A percentile compares a stretch with the other conserved stretches of the same genome.
phyloP scores from a whole-genome alignment of 2,888 invertebrate genomes.

The Parnassius mnemosyne region DNA sequence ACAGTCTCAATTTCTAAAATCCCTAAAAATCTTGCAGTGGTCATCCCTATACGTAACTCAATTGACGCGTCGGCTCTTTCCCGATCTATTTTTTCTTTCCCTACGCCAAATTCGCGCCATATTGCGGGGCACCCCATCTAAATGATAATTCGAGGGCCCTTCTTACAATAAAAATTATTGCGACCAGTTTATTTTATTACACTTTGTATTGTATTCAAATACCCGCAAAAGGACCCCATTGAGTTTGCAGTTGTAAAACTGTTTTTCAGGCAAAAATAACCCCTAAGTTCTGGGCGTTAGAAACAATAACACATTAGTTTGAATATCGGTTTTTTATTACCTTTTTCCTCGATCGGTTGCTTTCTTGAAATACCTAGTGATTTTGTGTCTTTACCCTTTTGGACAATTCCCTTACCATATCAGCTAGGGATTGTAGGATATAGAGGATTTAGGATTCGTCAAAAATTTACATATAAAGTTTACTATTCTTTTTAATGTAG shows the following conservation, averaged over 20 bases:
- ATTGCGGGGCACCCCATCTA: constrained; percentile 75
- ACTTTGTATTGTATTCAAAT: constrained; percentile 74
- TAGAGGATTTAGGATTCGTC: constrained; percentile 37
- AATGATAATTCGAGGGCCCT: constrained; percentile 77
- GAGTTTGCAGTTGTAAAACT: constrained; percentile 21
- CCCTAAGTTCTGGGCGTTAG: constrained; percentile 19
- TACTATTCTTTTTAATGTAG: neutral
- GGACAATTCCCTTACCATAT: constrained; percentile 56
- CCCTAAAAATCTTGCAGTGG: constrained; percentile 44
- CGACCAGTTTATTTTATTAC: constrained; percentile 78
- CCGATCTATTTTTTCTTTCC: constrained; percentile 56
- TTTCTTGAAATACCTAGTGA: constrained; percentile 57
- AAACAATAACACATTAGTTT: neutral
- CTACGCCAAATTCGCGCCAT: constrained; percentile 66
- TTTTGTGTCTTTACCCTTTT: constrained; percentile 57
- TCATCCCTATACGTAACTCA: constrained; percentile 63
- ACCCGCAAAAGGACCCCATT: constrained; percentile 41
- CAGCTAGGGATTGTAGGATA: constrained; percentile 50
- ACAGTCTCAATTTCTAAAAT: constrained; percentile 59
- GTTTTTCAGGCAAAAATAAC: constrained; percentile 9
- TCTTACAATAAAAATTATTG: constrained; percentile 79
- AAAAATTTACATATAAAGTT: constrained; percentile 33
- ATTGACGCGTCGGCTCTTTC: constrained; percentile 55
- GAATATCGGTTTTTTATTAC: constrained; percentile 11
- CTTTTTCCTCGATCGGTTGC: constrained; percentile 49